Conservation (phyloP, 2,888 invertebrate species). For the Epinotia brunnichana region DNA sequence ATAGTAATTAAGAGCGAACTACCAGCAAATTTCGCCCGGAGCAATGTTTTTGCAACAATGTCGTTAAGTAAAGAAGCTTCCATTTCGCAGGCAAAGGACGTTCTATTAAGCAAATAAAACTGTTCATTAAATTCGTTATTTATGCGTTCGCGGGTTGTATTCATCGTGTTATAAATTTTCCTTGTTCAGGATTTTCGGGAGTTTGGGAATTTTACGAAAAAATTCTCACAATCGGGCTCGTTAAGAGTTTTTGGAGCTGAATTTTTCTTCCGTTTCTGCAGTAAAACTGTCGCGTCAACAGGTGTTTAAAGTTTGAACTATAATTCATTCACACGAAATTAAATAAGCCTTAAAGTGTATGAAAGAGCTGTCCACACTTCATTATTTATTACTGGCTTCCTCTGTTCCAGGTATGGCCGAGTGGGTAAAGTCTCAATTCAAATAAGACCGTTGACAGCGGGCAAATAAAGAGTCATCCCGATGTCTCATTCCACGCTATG, state of each 20-base stretch:
- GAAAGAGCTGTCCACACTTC: slow-evolving; percentile 62
- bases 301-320: slow-evolving; percentile 51
- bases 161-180: slow-evolving; percentile 63
- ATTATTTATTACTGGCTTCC: slow-evolving; percentile 70
- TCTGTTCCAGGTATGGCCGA: slow-evolving; percentile 62
- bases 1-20: slow-evolving; percentile 72
- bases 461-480: slow-evolving; percentile 69
- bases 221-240: slow-evolving; percentile 40
- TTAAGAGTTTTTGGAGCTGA: slow-evolving; percentile 41
- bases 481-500: slow-evolving; percentile 64
- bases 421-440: slow-evolving; percentile 62
- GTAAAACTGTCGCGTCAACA: slow-evolving; percentile 48
- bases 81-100: slow-evolving; percentile 50
- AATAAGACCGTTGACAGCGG: slow-evolving; percentile 68
- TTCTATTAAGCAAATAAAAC: slow-evolving; percentile 58
- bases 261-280: slow-evolving; percentile 5
- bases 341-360: slow-evolving; percentile 37
- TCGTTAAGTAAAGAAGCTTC: slow-evolving; percentile 59
- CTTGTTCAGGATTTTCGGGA: slow-evolving; percentile 56
- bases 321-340: slow-evolving; percentile 42
- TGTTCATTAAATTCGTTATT: slow-evolving; percentile 65
- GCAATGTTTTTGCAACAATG: slow-evolving; percentile 65
- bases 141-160: slow-evolving; percentile 63
- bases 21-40: slow-evolving; percentile 68
- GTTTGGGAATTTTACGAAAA: slow-evolving; percentile 46